Evolutionary conservation across 2,113 vertebrate species (phyloP).

Genomic region (Meriones unguiculatus): DNA sequence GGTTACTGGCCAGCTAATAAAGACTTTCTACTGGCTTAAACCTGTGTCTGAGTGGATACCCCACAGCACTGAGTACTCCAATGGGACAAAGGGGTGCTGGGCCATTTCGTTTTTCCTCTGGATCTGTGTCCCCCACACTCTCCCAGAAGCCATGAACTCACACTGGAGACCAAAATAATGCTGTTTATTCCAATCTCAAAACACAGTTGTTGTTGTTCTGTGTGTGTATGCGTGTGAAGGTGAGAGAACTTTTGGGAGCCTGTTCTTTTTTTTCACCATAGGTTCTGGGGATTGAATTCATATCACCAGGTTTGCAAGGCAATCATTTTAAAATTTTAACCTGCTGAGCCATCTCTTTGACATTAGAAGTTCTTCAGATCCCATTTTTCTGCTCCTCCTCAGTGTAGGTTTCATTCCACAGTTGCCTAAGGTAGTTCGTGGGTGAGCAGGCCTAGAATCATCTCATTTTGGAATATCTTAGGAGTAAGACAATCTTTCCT

Average conservation of each 20-base stretch:
- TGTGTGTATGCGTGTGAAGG: neutral
- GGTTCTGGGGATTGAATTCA: neutral
- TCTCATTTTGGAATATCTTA: neutral
- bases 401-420: neutral
- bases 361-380: neutral
- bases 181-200: slow-evolving; percentile 67
- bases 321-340: neutral
- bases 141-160: slow-evolving; percentile 36
- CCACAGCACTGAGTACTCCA: too few species aligned
- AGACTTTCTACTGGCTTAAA: too few species aligned
- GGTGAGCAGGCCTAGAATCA: neutral
- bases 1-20: too few species aligned
- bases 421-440: too few species aligned
- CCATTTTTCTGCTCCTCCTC: neutral
- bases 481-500: neutral
- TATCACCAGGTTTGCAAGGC: neutral
- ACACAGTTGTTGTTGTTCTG: neutral
- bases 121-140: neutral
- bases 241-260: neutral
- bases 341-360: neutral
- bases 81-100: neutral
- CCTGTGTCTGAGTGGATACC: too few species aligned
- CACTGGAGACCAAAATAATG: slow-evolving; percentile 68
- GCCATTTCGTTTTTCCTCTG: neutral
- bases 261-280: too few species aligned